A percentile compares a stretch with the other conserved stretches of the same genome.
These are phyloP conservation scores for Lottia gigantea DNA, from an alignment of 2,888 invertebrate species.

Conservation along the genomic window DNA sequence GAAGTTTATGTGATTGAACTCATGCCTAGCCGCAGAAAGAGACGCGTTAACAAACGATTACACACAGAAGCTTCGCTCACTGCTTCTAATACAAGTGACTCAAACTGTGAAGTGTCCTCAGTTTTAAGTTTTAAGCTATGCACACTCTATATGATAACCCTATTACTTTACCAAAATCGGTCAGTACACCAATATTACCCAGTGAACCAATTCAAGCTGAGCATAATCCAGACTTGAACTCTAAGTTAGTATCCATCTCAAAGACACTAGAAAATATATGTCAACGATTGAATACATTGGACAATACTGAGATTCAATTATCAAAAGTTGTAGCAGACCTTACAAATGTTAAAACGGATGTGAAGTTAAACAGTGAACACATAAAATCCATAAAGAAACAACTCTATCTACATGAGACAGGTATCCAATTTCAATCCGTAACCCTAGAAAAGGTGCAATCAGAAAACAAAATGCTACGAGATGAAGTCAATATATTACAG, in stretches of 20 bases:
- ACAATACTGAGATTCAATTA: not conserved
- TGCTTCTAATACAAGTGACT: no score
- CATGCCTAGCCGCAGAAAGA: no score
- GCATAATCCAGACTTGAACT: no score
- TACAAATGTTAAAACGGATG: not conserved
- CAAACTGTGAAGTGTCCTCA: no score
- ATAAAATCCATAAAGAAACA: slow-evolving; percentile 1
- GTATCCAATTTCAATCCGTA: slow-evolving; percentile 10
- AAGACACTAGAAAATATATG: not conserved
- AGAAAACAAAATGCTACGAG: not conserved
- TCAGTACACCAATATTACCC: not conserved
- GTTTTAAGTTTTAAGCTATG: not conserved
- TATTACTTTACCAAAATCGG: not conserved
- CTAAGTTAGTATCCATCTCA: no score
- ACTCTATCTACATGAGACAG: not conserved
- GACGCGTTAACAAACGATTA: no score
- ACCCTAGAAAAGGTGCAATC: not conserved
- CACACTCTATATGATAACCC: not conserved
- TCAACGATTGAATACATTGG: slow-evolving; percentile 2
- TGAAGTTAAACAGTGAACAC: not conserved
- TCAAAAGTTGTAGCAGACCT: slow-evolving; percentile 2
- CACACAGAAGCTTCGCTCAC: no score
- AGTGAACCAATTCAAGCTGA: no score
- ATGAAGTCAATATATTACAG: not conserved
- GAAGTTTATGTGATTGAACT: no score